phyloP scores from a whole-genome alignment of 2,888 invertebrate species.

The Mellilla xanthometata region DNA sequence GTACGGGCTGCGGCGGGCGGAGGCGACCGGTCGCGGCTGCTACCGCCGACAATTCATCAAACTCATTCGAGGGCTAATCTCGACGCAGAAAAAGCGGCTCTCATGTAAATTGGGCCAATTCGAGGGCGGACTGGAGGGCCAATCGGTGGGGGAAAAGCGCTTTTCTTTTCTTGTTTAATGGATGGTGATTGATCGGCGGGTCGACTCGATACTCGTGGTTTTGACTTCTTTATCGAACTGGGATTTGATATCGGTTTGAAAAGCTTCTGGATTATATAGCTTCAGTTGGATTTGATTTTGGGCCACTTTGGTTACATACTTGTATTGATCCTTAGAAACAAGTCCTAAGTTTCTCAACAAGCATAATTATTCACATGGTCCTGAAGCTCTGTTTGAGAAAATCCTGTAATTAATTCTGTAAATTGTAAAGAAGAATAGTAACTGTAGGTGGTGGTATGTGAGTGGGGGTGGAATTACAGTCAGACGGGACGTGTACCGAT shows the following conservation, averaged over 20 bases:
- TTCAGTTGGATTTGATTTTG: neutral
- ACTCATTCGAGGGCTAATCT: constrained; percentile 82
- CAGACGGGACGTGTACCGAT: constrained; percentile 79
- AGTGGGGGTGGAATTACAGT: constrained; percentile 75
- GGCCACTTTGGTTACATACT: too few species aligned
- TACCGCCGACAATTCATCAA: constrained; percentile 79
- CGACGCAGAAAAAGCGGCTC: constrained; percentile 82
- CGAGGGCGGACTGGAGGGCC: constrained; percentile 80
- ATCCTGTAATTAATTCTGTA: constrained; percentile 53
- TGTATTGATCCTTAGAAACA: too few species aligned
- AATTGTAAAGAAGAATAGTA: constrained; percentile 64
- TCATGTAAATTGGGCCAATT: constrained; percentile 82
- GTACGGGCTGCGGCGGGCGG: constrained; percentile 4
- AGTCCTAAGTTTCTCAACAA: too few species aligned
- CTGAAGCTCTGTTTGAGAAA: constrained; percentile 20
- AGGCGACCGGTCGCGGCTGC: constrained; percentile 41
- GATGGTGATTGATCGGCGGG: constrained; percentile 81
- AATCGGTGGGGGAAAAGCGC: constrained; percentile 79
- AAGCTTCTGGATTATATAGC: constrained; percentile 26
- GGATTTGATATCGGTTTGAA: constrained; percentile 55
- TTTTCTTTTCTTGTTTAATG: constrained; percentile 82
- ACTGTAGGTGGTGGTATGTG: constrained; percentile 42
- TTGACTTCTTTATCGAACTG: constrained; percentile 69
- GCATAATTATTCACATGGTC: constrained; percentile 6
- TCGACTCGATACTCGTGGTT: constrained; percentile 76